Percentiles rank a stretch among this genome's conserved stretches.
These are phyloP conservation scores for Phyllopteryx taeniolatus DNA, from an alignment of 2,113 vertebrate species.

Conservation along the genomic window DNA sequence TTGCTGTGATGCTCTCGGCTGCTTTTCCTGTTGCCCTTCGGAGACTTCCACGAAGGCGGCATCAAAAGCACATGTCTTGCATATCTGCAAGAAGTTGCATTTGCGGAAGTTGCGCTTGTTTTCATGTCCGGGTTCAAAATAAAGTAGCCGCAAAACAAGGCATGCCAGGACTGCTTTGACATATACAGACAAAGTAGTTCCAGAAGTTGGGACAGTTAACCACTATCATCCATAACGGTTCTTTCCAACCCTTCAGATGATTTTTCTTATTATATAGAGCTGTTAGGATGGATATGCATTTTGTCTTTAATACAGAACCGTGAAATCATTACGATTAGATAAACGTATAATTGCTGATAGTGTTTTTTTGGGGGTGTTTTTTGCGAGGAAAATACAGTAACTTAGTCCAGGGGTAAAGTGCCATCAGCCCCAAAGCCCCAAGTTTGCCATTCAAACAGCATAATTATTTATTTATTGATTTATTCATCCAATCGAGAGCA, in stretches of 20 bases:
- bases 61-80: conserved; percentile 60
- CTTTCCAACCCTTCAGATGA: not conserved
- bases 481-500: too few species aligned
- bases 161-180: conserved; percentile 40
- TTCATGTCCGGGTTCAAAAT: conserved; percentile 65
- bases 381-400: too few species aligned
- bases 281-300: too few species aligned
- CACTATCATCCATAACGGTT: not conserved
- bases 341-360: too few species aligned
- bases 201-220: not conserved
- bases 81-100: conserved; percentile 30
- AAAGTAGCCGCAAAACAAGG: conserved; percentile 52
- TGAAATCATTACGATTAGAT: too few species aligned
- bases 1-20: conserved; percentile 67
- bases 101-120: conserved; percentile 54
- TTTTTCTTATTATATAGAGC: not conserved
- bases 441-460: too few species aligned
- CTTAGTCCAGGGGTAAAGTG: too few species aligned
- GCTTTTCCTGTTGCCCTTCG: conserved; percentile 58
- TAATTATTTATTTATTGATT: too few species aligned
- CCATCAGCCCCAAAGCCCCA: too few species aligned
- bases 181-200: conserved; percentile 42
- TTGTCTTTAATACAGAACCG: too few species aligned
- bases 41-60: conserved; percentile 59
- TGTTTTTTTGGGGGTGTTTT: too few species aligned